Evolutionary conservation across 1,140 invertebrate species (phyloP).

Genomic region (Archegozetes longisetosus): DNA sequence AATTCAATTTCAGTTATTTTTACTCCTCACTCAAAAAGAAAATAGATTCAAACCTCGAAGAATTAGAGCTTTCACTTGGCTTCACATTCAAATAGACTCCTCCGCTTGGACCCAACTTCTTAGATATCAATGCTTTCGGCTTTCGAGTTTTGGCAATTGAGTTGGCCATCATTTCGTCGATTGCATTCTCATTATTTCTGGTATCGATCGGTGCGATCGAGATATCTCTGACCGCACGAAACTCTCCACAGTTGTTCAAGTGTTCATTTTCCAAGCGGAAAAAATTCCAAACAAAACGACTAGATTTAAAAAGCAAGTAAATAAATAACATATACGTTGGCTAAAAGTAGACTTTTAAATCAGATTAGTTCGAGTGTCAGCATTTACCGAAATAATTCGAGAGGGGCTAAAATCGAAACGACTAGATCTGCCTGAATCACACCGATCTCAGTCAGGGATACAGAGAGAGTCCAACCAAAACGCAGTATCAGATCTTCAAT

Average conservation of each 20-base stretch:
- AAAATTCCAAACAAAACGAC: conserved; percentile 98
- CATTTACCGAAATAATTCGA: conserved; percentile 77
- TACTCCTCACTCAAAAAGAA: no score
- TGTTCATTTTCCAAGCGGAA: conserved; percentile 99
- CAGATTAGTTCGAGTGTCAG: background rate
- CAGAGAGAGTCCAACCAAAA: conserved; percentile 78
- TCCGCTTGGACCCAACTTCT: no score
- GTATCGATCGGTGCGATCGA: conserved; percentile 82
- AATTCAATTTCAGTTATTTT: no score
- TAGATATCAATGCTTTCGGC: no score
- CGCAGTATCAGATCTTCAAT: conserved; percentile 84
- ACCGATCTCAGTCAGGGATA: conserved; percentile 66
- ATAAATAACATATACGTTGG: background rate
- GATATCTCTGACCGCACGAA: conserved; percentile 93
- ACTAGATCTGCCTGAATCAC: conserved; percentile 66
- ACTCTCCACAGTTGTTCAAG: conserved; percentile 98
- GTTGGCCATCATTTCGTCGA: no score
- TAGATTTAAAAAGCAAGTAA: conserved; percentile 31
- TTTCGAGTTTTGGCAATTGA: no score
- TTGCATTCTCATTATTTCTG: no score
- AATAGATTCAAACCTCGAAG: no score
- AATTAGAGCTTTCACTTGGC: no score
- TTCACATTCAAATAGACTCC: no score
- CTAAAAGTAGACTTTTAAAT: background rate
- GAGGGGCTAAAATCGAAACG: conserved; percentile 65